A percentile compares a stretch with the other conserved stretches of the same genome.
These are phyloP conservation scores for Lomographa bimaculata DNA, from an alignment of 2,888 invertebrate species.

Conservation along the genomic window DNA sequence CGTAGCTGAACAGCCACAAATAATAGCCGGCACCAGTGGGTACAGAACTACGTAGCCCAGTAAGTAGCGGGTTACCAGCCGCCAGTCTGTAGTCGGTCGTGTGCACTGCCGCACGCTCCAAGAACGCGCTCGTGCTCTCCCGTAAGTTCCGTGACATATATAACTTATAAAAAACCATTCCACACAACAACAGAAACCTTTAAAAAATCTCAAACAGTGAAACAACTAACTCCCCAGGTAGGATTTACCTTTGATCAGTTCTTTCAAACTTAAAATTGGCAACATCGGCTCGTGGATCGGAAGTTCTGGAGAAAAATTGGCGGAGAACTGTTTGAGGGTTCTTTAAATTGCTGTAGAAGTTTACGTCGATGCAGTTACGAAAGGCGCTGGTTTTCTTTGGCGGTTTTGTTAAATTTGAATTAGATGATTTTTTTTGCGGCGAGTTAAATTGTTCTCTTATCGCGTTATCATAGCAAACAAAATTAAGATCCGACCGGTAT, in stretches of 20 bases:
- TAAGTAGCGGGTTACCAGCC: background rate
- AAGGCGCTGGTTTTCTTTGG: slow-evolving; percentile 29
- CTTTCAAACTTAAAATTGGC: slow-evolving; percentile 46
- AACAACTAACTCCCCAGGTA: slow-evolving; percentile 32
- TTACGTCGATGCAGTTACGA: slow-evolving; percentile 21
- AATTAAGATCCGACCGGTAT: slow-evolving; percentile 47
- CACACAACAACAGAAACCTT: slow-evolving; percentile 35
- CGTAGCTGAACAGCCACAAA: no score
- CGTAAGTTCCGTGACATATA: slow-evolving; percentile 72
- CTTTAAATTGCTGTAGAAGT: slow-evolving; percentile 31
- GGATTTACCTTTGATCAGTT: slow-evolving; percentile 47
- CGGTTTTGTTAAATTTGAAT: slow-evolving; percentile 32
- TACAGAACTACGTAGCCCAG: background rate
- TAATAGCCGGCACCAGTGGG: background rate
- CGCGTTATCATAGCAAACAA: slow-evolving; percentile 60
- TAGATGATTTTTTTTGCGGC: slow-evolving; percentile 34
- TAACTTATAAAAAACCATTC: slow-evolving; percentile 45
- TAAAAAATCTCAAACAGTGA: slow-evolving; percentile 33
- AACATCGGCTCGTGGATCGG: slow-evolving; percentile 37
- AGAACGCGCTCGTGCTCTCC: slow-evolving; percentile 46
- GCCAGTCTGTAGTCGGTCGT: slow-evolving; percentile 57
- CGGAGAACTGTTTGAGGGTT: slow-evolving; percentile 37
- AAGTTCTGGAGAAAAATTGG: slow-evolving; percentile 40
- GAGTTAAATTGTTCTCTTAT: slow-evolving; percentile 43
- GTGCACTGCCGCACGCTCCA: slow-evolving; percentile 54